These are phyloP conservation scores for Corythornis vintsioides DNA, from an alignment of 2,113 vertebrate genomes.

Conservation along the genomic window DNA sequence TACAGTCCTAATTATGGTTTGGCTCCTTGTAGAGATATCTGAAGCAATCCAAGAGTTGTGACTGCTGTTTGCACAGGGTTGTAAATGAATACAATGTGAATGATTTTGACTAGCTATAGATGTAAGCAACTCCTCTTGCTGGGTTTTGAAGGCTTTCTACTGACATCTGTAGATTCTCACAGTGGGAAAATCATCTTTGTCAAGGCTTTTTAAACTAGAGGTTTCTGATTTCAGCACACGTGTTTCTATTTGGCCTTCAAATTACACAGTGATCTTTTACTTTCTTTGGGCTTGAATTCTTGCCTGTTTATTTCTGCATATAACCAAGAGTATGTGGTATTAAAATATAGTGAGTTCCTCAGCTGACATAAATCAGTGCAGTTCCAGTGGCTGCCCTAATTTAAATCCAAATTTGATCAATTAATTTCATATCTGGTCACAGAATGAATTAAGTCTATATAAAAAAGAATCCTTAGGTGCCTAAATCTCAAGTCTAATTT, in stretches of 20 bases:
- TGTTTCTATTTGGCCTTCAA: background rate
- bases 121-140: background rate
- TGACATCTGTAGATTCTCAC: background rate
- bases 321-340: background rate
- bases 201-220: background rate
- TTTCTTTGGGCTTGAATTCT: background rate
- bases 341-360: conserved; percentile 16
- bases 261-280: background rate
- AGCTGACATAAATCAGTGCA: background rate
- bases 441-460: background rate
- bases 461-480: background rate
- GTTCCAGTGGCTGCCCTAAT: conserved; percentile 31
- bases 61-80: background rate
- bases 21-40: background rate
- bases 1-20: background rate
- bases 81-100: background rate
- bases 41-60: background rate
- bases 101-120: background rate
- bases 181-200: background rate
- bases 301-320: background rate
- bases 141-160: background rate
- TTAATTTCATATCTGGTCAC: background rate
- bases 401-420: conserved; percentile 23
- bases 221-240: background rate
- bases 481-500: conserved; percentile 46